Evolutionary conservation across 2,888 invertebrate species (phyloP), one percentile per base, ranked within the genome.

Genomic region (Tanypteryx hageni): DNA sequence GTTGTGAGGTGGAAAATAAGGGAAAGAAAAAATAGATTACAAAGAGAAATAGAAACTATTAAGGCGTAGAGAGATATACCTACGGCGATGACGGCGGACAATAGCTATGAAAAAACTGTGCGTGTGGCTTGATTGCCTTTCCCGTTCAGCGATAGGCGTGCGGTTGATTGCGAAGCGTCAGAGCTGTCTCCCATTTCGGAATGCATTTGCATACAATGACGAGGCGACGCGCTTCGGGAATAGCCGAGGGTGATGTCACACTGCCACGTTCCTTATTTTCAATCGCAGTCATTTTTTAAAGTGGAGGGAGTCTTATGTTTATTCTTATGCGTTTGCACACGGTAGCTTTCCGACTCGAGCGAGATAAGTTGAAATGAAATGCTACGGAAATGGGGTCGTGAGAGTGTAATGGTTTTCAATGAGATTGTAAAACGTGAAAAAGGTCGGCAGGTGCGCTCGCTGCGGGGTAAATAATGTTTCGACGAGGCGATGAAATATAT

Each of bases 121-220:
- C 76, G 27, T 27, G 76, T 13, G 68, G 27, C 27, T 27, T 76
- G 76, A 76, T 76, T 76, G 76, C 76, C 76, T 76, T 76, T 76
- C 76, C 76, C 76, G 76, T 27, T 27, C 44, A 31, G 27, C 86
- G 16, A 89, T 61, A 61, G 57, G 22, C 83, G 83, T n/a, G 56
- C 27, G 59, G 56, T 27, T 76, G 76, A 64, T 64, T 89, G 89
- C 89, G 89, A 64, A 44, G 89, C n/a, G 89, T 64, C 83, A 44
- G n/a, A 18, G 76, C 76, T 27, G 27, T 56, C 84, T 84, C 84
- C 84, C 22, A 13, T 85, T 85, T 85, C 68, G 44, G 58, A 13
- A 44, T 22, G 9, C 64, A 89, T 89, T 89, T 89, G 89, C 89
- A 89, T 89, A 89, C 89, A 89, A 89, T 89, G 89, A 27, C 64